phyloP scores from a whole-genome alignment of 2,888 invertebrate genomes.

The Ophion ventricosus region DNA sequence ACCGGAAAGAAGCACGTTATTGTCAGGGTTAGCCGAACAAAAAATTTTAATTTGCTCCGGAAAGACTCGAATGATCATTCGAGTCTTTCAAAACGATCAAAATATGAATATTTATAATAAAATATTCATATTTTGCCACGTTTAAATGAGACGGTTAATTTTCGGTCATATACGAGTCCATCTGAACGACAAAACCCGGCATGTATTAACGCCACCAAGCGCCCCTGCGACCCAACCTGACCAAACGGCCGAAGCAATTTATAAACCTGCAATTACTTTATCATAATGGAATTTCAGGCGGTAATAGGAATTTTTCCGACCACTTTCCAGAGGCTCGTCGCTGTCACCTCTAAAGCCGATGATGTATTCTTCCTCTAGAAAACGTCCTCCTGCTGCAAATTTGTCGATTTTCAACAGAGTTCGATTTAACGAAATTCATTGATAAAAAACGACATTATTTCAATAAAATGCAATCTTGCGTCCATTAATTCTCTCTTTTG shows the following conservation, averaged over 20 bases:
- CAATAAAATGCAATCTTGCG: too few relatives aligned
- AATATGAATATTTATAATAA: too few relatives aligned
- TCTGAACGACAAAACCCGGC: too few relatives aligned
- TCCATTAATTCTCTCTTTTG: too few relatives aligned
- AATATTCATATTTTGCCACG: not conserved
- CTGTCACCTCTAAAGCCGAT: conserved; percentile 5
- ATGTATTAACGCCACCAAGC: not conserved
- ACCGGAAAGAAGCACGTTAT: conserved; percentile 24
- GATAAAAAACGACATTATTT: too few relatives aligned
- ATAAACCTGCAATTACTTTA: conserved; percentile 61
- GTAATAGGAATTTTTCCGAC: conserved; percentile 63
- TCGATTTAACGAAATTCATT: too few relatives aligned
- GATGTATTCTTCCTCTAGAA: not conserved
- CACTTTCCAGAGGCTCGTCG: conserved; percentile 53
- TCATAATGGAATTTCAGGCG: conserved; percentile 59
- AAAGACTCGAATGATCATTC: conserved; percentile 43
- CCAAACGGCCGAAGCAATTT: conserved; percentile 60
- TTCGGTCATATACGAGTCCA: conserved; percentile 12
- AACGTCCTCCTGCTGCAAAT: too few relatives aligned
- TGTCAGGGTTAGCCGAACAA: conserved; percentile 23
- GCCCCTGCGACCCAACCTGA: not conserved
- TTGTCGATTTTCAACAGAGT: too few relatives aligned
- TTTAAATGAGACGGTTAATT: not conserved
- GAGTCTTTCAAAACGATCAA: too few relatives aligned
- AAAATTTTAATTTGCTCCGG: conserved; percentile 27